Base-by-base conservation (phyloP, 2,113 vertebrate genomes). In the Capreolus pygargus region DNA sequence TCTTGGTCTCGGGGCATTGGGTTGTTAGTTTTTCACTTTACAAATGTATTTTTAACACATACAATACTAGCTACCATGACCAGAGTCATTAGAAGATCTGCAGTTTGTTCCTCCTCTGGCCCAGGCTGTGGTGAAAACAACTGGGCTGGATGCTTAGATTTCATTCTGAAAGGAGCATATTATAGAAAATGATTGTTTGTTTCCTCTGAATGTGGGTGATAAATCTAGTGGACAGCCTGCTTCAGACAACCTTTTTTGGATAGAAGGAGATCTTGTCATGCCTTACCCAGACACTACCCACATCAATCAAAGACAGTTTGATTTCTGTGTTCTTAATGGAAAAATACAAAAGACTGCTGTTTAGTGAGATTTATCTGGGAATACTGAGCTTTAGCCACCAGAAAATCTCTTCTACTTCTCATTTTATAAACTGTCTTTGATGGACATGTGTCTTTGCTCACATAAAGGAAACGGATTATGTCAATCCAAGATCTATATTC, bases 271-370 rank as follows among this genome's bases (percentile, higher is more conserved):
- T 76, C 79, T 78, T 90, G 88, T 47, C 98, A 70, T 96, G 67
- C 23, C 45, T 96, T 97, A 96, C 89, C 92, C 86, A 96, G 81
- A 79, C 28, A 97, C 54, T 95, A 87, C 39, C 21, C 36, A 61
- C 45, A 85, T 98, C 97, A 61, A 97, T 95, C 94, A 98, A 91
- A 90, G 57, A 86, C 3, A 57, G 45, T 7, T 36, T 91, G 64
- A 94, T 95, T 98, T 97, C 67, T 94, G 0, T 89, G 70, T 86
- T 67, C 91, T 89, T 76, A 94, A 92, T 27, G 82, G 23, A 97
- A 36, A 82, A 7, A 87, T 95, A 91, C 36, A 97, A 95, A 45
- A 1, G 64, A 5, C 2, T 86, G 98, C 91, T 92, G 21, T 16
- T 84, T 58, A 74, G n/a, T 67, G 54, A 85, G 52, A 4, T 86